Evolutionary conservation across 2,888 invertebrate species (phyloP), one percentile per base, ranked within the genome.

Genomic region (Drosophila mulleri): DNA sequence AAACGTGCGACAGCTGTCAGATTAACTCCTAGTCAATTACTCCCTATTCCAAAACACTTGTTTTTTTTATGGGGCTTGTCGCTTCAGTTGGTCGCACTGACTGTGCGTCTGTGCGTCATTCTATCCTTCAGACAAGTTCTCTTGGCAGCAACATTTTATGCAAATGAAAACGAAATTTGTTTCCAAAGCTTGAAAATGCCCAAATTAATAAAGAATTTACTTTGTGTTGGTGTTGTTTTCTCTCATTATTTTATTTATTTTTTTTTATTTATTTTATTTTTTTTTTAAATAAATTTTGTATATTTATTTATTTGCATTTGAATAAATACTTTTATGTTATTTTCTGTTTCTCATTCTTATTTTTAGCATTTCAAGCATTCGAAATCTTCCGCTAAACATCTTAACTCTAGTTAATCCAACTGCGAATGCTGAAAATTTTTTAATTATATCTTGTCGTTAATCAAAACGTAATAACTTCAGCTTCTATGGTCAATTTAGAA

Each of bases 111-210:
- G 61, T 75, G 48, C 48, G 48, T 50, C 48, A 50, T 32, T 48
- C 78, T 52, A 65, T 77, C 67, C 67, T 77, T 62, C 61, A 42
- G 48, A 67, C 79, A 73, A 56, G 66, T 78, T 78, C 72, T 72
- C 59, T 66, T 72, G 59, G 65, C 62, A 67, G 48, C 69, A 64
- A 67, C 62, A 75, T 71, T 73, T 82, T 82, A 82, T 82, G 82
- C 83, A 82, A 82, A 82, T 82, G 82, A 80, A 82, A 82, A 80
- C 75, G 82, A 82, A 82, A 82, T 80, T 82, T 73, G 78, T 73
- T 80, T 67, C 72, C 72, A 80, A 67, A 65, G 78, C 76, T 58
- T 53, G 52, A 67, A 78, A 57, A 67, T 60, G 60, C 62, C 54
- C 83, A 75, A 78, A 85, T 85, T 78, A 88, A 78, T 67, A 67